Evolutionary conservation across 2,888 invertebrate genomes (phyloP).

Genomic region (Rambutsinella grinnellia): DNA sequence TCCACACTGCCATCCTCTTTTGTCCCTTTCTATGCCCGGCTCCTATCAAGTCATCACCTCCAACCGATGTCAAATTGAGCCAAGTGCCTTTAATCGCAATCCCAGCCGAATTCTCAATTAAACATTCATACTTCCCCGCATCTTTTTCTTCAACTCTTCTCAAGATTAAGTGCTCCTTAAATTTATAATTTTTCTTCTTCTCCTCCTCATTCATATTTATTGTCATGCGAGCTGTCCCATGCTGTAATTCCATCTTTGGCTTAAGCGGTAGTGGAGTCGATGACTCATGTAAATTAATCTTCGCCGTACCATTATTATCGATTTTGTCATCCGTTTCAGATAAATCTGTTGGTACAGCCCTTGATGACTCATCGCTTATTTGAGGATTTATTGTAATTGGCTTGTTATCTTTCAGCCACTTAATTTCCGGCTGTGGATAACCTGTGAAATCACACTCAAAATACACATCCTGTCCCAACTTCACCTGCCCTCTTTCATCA

Average conservation of each 20-base stretch:
- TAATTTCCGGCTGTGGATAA: conserved; percentile 17
- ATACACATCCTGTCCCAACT: conserved; percentile 18
- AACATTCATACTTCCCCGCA: conserved; percentile 7
- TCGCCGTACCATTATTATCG: not conserved
- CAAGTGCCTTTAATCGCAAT: not conserved
- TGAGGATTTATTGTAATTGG: not conserved
- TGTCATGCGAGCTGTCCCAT: not conserved
- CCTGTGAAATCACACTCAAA: conserved; percentile 31
- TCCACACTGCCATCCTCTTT: conserved; percentile 17
- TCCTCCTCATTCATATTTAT: conserved; percentile 6
- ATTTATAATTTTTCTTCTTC: conserved; percentile 9
- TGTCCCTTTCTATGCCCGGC: not conserved
- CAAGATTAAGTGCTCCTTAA: not conserved
- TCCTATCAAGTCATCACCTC: too few relatives aligned
- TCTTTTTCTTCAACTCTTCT: conserved; percentile 9
- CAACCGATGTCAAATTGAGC: conserved; percentile 11
- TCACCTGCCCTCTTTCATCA: not conserved
- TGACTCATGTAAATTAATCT: not conserved
- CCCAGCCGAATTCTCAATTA: not conserved
- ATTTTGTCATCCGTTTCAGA: too few relatives aligned
- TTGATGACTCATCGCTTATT: not conserved
- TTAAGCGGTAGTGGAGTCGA: not conserved
- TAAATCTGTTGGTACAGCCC: too few relatives aligned
- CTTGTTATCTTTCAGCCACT: conserved; percentile 30
- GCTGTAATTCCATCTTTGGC: not conserved